These are phyloP conservation scores for Drosophila nr. fundita DNA, from an alignment of 2,888 invertebrate species.

Conservation along the genomic window DNA sequence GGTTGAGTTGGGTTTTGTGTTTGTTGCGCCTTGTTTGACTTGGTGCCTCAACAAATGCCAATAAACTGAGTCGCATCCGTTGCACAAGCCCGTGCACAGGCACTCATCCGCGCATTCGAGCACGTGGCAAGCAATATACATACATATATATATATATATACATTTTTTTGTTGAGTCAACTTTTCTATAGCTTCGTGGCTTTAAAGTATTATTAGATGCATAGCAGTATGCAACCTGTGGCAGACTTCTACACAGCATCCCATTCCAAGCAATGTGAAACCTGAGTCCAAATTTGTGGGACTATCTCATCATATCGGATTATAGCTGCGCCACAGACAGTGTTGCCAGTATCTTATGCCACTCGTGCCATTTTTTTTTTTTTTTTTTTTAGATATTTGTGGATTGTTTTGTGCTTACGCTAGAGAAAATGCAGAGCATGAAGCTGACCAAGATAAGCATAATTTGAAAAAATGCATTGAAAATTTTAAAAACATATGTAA, in stretches of 20 bases:
- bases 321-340: conserved; percentile 15
- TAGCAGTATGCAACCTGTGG: neutral
- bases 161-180: conserved; percentile 26
- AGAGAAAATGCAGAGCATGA: neutral
- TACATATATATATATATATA: too few relatives aligned
- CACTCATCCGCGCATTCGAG: conserved; percentile 15
- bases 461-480: neutral
- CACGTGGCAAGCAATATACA: conserved; percentile 29
- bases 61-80: conserved; percentile 30
- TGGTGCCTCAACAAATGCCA: conserved; percentile 22
- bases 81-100: conserved; percentile 6
- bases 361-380: conserved; percentile 38
- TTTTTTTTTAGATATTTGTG: neutral
- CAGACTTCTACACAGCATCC: conserved; percentile 1
- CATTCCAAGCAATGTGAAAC: conserved; percentile 15
- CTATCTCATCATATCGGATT: conserved; percentile 18
- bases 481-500: neutral
- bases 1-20: neutral
- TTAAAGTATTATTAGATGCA: neutral
- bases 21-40: conserved; percentile 3
- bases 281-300: conserved; percentile 2
- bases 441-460: neutral
- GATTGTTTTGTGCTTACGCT: conserved; percentile 28
- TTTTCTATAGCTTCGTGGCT: neutral
- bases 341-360: conserved; percentile 3